Base-by-base conservation (phyloP, 1,140 invertebrate species). In the Melitaea cinxia region DNA sequence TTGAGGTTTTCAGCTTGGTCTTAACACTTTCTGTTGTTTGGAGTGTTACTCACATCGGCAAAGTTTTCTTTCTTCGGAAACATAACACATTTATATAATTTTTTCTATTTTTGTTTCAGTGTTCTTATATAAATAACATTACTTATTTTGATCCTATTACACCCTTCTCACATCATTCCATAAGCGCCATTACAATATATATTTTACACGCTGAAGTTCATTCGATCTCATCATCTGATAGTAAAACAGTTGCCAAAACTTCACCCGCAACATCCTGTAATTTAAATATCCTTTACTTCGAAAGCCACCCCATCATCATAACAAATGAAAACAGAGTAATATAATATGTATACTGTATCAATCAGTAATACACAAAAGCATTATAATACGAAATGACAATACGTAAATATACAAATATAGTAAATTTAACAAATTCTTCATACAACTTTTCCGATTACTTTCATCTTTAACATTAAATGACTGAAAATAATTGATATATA, bases 161-260 rank as follows among this genome's bases (percentile, higher is more conserved):
- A 47, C 9, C 12, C 42, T 23, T 12, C 21, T 10, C 21, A 23
- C 30, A n/a, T n/a, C 23, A 47, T 21, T 47, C 14, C 12, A 47
- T 47, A 21, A 21, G 7, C 17, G n/a, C 10, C 42, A 47, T 47
- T 47, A 47, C 17, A 6, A 47, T 23, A 21, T 21, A 47, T 10
- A 47, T 23, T 47, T 47, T 12, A 17, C 33, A 59, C 49, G 30
- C 30, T 21, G 39, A 60, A 60, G 58, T 60, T 60, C 33, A 23
- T 50, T 70, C 45, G 37, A 68, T 67, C 69, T 73, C 67, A 72
- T 78, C 78, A 82, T 56, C 52, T 61, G 86, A 86, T 85, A 86
- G 84, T 86, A 82, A 86, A 81, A 75, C 72, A 75, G 74, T 80
- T 83, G 75, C 80, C 80, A 75, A 83, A 87, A 87, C 78, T 87